Conservation (phyloP, 2,888 invertebrate genomes). For the Napeogenes inachia region DNA sequence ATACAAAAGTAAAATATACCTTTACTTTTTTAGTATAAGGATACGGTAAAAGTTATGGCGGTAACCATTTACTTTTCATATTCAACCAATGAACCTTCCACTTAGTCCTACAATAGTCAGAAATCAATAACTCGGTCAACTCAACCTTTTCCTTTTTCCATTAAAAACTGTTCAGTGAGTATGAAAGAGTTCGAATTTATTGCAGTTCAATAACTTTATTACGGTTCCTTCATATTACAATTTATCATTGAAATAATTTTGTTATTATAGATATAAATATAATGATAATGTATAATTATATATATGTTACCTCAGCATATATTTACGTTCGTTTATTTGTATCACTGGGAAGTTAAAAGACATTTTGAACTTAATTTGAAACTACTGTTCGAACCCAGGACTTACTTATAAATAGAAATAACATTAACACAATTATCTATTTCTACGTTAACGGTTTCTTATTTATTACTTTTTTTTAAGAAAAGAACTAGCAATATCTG, state of each 20-base stretch:
- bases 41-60: slow-evolving; percentile 1
- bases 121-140: slow-evolving; percentile 22
- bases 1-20: neutral
- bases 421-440: too few species aligned
- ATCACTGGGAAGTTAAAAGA: too few species aligned
- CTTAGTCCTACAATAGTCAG: slow-evolving; percentile 23
- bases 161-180: slow-evolving; percentile 12
- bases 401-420: too few species aligned
- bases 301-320: too few species aligned
- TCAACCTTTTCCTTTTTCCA: slow-evolving; percentile 19
- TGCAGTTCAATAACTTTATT: slow-evolving; percentile 5
- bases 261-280: too few species aligned
- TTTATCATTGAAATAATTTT: neutral
- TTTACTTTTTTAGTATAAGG: neutral
- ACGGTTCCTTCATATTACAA: neutral
- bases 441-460: too few species aligned
- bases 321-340: too few species aligned
- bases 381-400: too few species aligned
- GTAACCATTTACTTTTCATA: slow-evolving; percentile 3
- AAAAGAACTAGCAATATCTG: too few species aligned
- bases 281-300: too few species aligned
- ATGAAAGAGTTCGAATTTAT: slow-evolving; percentile 7
- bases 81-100: slow-evolving; percentile 11
- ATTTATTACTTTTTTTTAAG: too few species aligned
- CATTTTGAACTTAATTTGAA: too few species aligned